A percentile compares a stretch with the other conserved stretches of the same genome.
These are phyloP conservation scores for Sminthurides bifidus DNA, from an alignment of 1,140 invertebrate genomes.

Conservation along the genomic window DNA sequence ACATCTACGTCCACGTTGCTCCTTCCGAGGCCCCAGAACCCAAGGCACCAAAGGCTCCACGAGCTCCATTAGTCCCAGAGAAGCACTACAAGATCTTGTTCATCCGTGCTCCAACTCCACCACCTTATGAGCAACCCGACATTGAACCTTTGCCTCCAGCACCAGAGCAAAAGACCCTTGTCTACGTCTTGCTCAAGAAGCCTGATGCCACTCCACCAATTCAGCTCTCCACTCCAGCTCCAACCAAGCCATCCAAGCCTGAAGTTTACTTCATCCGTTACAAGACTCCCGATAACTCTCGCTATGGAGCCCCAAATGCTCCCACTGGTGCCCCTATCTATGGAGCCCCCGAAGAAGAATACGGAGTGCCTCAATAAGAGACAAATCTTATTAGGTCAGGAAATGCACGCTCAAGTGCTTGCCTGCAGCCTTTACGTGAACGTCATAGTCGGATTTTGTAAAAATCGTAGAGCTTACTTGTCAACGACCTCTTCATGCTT, in stretches of 20 bases:
- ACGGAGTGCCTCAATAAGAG: too few species aligned
- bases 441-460: too few species aligned
- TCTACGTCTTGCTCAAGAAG: constrained; percentile 75
- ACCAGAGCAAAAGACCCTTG: constrained; percentile 72
- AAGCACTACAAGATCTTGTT: constrained; percentile 82
- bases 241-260: constrained; percentile 66
- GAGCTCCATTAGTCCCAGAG: constrained; percentile 49
- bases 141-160: constrained; percentile 52
- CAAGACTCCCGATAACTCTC: constrained; percentile 34
- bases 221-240: constrained; percentile 40
- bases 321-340: too few species aligned
- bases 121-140: constrained; percentile 54
- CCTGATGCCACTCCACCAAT: constrained; percentile 46
- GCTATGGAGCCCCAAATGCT: background rate
- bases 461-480: too few species aligned
- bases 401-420: too few species aligned
- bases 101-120: constrained; percentile 69
- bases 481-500: too few species aligned
- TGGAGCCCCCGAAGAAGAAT: too few species aligned
- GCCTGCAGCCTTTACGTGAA: too few species aligned
- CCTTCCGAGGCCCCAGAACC: constrained; percentile 42
- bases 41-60: constrained; percentile 45
- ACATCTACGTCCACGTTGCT: constrained; percentile 72
- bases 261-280: constrained; percentile 78
- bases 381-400: too few species aligned